Evolutionary conservation across 2,888 invertebrate species (phyloP).

Genomic region (Phasia obesa): DNA sequence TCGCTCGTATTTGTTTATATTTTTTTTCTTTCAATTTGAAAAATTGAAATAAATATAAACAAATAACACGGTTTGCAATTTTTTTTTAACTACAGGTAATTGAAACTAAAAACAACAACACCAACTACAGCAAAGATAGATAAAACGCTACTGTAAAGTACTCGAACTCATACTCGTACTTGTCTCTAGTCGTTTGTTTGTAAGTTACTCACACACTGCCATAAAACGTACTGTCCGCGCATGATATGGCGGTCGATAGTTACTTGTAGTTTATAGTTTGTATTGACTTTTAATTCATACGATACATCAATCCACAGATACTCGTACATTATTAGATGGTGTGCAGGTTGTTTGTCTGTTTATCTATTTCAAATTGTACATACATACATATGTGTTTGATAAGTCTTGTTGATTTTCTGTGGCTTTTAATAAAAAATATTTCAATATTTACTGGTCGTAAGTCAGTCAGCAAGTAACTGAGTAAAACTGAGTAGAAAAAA

Average conservation of each 20-base stretch:
- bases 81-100: slow-evolving; percentile 13
- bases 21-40: slow-evolving; percentile 43
- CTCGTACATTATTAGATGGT: not conserved
- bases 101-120: slow-evolving; percentile 10
- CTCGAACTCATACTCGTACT: slow-evolving; percentile 1
- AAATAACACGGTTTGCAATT: slow-evolving; percentile 60
- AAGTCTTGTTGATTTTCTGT: slow-evolving; percentile 21
- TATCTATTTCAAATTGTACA: slow-evolving; percentile 48
- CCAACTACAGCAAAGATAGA: slow-evolving; percentile 8
- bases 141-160: slow-evolving; percentile 48
- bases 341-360: slow-evolving; percentile 34
- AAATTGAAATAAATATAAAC: slow-evolving; percentile 55
- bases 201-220: not conserved
- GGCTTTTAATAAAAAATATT: not conserved
- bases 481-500: slow-evolving; percentile 18
- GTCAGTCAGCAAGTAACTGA: slow-evolving; percentile 17
- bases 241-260: slow-evolving; percentile 24
- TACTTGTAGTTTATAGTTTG: slow-evolving; percentile 23
- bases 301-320: slow-evolving; percentile 23
- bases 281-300: slow-evolving; percentile 49
- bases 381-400: slow-evolving; percentile 37
- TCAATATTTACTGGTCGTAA: slow-evolving; percentile 46
- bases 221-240: not conserved
- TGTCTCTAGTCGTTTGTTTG: slow-evolving; percentile 27
- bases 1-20: slow-evolving; percentile 13